Evolutionary conservation across 2,797 vertebrate genomes (phyloP), one percentile per base, ranked within the genome.

Genomic region (Neosilurus mollespiculum): DNA sequence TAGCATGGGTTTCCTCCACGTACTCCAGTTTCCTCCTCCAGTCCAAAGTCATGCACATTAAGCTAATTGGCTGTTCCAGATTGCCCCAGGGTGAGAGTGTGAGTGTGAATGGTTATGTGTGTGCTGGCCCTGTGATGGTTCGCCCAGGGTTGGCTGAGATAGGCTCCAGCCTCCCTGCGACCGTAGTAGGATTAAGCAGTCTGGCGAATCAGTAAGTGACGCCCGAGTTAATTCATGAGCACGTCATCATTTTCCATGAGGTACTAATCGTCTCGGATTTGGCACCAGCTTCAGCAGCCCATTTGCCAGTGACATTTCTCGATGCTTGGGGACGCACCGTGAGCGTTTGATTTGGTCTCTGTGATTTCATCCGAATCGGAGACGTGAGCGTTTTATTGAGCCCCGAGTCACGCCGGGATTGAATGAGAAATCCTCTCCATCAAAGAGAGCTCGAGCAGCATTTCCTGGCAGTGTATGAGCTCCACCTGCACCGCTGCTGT

Each of bases 401-500:
- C 37, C 37, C 37, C 37, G 37, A 43, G 37, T 43, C 37, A 43
- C 6, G 37, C 37, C 16, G 24, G 2, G 24, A 18, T 34, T 66
- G 12, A 16, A 26, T 56, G 9, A 56, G 71, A 73, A 56, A 9
- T 30, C 51, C n/a, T 26, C 18, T 59, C 56, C 26, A 43, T 77
- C 56, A 43, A 15, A 43, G 34, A 37, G 34, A 59, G 37, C 0
- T 51, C 59, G 7, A 51, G 76, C 61, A 16, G 16, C 20, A 49
- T 43, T 49, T 16, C 37, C 37, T 51, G 59, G 76, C 64, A 9
- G 11, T 51, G 18, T 75, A 37, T 6, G 6, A 64, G 15, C 78
- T 71, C 66, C 6, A 77, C 69, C 78, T 77, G 79, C 30, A 22
- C 20, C 61, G 0, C 64, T 65, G 34, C 53, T 80, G 80, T 81